A percentile compares a stretch with the other conserved stretches of the same genome.
phyloP scores from a whole-genome alignment of 2,797 vertebrate species.

The Masticophis lateralis region DNA sequence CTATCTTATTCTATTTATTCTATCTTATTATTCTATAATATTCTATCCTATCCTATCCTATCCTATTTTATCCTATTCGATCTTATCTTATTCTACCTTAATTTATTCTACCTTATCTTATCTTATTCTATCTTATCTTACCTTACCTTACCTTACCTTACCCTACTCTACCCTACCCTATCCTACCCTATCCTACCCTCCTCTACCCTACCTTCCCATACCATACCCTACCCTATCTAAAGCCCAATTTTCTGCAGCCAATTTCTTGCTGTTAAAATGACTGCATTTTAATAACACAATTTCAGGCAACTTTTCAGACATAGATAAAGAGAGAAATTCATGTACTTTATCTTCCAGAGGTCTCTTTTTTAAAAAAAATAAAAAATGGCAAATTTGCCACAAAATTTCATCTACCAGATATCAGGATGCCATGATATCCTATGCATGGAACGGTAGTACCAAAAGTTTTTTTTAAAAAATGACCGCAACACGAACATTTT shows the following conservation, averaged over 20 bases:
- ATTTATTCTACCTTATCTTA: no score
- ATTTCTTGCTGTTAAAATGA: background rate
- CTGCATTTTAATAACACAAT: background rate
- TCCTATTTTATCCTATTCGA: no score
- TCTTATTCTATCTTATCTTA: no score
- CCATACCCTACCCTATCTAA: background rate
- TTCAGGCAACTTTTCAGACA: background rate
- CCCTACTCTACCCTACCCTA: fast-evolving
- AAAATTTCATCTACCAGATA: background rate
- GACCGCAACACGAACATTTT: background rate
- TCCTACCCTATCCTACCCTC: fast-evolving
- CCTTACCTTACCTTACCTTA: no score
- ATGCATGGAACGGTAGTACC: background rate
- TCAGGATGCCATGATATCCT: background rate
- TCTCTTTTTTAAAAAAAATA: background rate
- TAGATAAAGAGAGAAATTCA: background rate
- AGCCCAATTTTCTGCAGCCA: background rate
- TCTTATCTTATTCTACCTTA: no score
- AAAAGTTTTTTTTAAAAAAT: background rate
- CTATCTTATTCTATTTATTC: no score
- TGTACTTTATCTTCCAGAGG: background rate
- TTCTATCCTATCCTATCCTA: no score
- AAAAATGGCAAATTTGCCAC: background rate
- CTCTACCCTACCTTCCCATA: fast-evolving
- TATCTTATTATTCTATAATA: no score